Conservation (phyloP, 2,888 invertebrate species). For the Anthoptus insignis region DNA sequence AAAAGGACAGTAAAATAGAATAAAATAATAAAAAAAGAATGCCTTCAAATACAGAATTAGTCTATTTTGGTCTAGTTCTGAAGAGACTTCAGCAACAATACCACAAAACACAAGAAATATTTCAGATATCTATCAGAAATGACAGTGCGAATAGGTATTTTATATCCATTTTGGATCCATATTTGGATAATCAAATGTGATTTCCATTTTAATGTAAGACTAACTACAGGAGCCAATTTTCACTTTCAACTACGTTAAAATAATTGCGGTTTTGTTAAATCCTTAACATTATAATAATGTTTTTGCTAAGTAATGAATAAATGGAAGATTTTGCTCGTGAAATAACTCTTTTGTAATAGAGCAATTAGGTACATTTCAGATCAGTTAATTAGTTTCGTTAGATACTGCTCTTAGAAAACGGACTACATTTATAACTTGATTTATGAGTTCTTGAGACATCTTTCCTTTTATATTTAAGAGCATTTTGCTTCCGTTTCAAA, state of each 20-base stretch:
- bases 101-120: too few relatives aligned
- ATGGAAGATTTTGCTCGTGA: constrained; percentile 24
- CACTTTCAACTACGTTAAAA: constrained; percentile 47
- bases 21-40: too few relatives aligned
- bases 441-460: constrained; percentile 4
- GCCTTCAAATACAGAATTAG: too few relatives aligned
- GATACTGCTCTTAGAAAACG: constrained; percentile 29
- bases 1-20: too few relatives aligned
- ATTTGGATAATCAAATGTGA: too few relatives aligned
- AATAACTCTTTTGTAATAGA: constrained; percentile 35
- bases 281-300: constrained; percentile 24
- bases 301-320: constrained; percentile 35
- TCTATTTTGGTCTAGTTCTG: too few relatives aligned
- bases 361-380: constrained; percentile 24
- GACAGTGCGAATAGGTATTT: too few relatives aligned
- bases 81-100: too few relatives aligned
- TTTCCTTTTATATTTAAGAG: background rate
- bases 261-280: constrained; percentile 25
- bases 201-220: constrained; percentile 46
- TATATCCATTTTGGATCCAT: too few relatives aligned
- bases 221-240: constrained; percentile 51
- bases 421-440: constrained; percentile 20
- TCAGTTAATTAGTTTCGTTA: constrained; percentile 31
- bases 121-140: too few relatives aligned
- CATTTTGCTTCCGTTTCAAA: background rate